Evolutionary conservation across 2,888 invertebrate genomes (phyloP), one percentile per base, ranked within the genome.

Genomic region (Spicauda simplicius): DNA sequence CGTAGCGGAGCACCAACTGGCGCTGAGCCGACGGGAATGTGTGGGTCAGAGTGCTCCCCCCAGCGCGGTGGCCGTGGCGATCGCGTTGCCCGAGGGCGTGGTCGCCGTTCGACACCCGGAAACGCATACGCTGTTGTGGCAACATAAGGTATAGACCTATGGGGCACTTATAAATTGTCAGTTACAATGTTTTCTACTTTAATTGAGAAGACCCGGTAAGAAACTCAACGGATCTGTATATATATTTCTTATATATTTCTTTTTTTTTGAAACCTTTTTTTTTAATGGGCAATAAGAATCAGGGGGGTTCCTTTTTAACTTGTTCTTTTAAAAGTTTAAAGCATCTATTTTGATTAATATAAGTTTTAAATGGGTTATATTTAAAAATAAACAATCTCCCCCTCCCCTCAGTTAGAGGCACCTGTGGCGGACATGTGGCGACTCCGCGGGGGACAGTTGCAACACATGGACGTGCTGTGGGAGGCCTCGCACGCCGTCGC

Each of bases 361-460:
- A n/a, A n/a, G n/a, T n/a, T n/a, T n/a, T n/a, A n/a, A n/a, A n/a
- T n/a, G n/a, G n/a, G n/a, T n/a, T n/a, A n/a, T n/a, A n/a, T n/a
- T n/a, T n/a, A n/a, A n/a, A n/a, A n/a, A n/a, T n/a, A n/a, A n/a
- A 25, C 25, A 5, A 25, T 5, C 25, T n/a, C 8, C 3, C 14
- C 14, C 8, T 86, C n/a, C 25, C 25, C 25, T 25, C 83, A 97
- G 96, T 95, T 98, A 76, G 95, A 96, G 60, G 95, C 96, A 50
- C 98, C 98, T 0, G 96, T 98, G 72, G 98, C 98, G 0, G 96
- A 96, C 76, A 96, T 97, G 72, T 99, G 98, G 98, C 94, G 95
- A n/a, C 94, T 97, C 70, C 93, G 95, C 61, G 94, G 95, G 19
- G 95, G 95, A 3, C 88, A 94, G 55, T 81, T 99, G 54, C 92